phyloP scores from a whole-genome alignment of 2,888 invertebrate genomes.

The Scaptomyza polygonia region DNA sequence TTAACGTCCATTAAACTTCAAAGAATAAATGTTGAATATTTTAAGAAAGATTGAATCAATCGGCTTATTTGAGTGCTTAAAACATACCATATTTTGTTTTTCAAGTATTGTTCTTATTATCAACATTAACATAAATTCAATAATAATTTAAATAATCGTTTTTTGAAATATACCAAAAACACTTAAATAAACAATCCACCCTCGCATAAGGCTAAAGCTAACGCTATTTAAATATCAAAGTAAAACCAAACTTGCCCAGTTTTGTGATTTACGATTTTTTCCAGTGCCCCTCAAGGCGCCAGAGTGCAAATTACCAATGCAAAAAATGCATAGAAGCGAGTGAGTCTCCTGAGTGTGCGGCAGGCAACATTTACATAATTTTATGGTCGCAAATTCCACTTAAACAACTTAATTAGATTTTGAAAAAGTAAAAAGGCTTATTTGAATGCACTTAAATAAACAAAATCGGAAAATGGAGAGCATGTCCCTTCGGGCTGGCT shows the following conservation, averaged over 20 bases:
- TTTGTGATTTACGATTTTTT: conserved; percentile 62
- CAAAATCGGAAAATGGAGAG: conserved; percentile 56
- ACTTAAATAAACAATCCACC: conserved; percentile 10
- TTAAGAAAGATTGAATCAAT: neutral
- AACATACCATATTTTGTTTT: neutral
- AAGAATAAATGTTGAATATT: neutral
- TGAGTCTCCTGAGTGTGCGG: conserved; percentile 30
- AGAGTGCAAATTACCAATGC: conserved; percentile 66
- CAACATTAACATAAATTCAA: neutral
- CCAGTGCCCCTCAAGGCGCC: conserved; percentile 37
- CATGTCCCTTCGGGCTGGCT: conserved; percentile 66
- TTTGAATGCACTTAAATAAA: conserved; percentile 74
- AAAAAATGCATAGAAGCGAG: conserved; percentile 39
- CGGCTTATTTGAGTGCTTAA: neutral
- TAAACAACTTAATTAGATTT: conserved; percentile 76
- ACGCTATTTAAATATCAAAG: conserved; percentile 8
- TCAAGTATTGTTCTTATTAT: neutral
- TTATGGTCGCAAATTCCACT: conserved; percentile 74
- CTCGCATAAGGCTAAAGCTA: conserved; percentile 15
- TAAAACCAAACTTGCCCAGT: conserved; percentile 46
- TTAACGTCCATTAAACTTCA: neutral
- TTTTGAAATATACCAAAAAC: neutral
- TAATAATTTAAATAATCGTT: neutral
- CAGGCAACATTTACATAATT: conserved; percentile 70
- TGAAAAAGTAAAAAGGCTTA: conserved; percentile 61